Percentiles rank a stretch among this genome's conserved stretches.
Conservation (phyloP, 2,888 invertebrate genomes). For the Pachycephus smyrnensis region DNA sequence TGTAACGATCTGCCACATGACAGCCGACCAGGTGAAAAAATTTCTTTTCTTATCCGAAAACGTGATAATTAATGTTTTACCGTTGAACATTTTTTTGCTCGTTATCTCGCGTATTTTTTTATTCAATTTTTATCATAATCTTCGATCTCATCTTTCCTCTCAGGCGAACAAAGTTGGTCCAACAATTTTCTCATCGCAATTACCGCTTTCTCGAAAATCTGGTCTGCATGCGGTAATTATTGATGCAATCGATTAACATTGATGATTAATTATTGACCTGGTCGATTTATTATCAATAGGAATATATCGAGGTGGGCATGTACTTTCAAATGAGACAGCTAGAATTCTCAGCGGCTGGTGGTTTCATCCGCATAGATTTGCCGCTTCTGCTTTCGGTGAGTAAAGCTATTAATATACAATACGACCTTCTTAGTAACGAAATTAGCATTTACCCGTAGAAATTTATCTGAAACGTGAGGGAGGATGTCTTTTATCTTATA, state of each 20-base stretch:
- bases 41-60: conserved; percentile 18
- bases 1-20: conserved; percentile 39
- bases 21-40: conserved; percentile 36
- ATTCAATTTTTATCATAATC: no score
- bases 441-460: not conserved
- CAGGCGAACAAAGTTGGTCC: not conserved
- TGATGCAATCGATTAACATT: no score
- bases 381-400: conserved; percentile 46
- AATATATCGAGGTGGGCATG: conserved; percentile 41
- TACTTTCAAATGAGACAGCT: conserved; percentile 43
- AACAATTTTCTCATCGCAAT: not conserved
- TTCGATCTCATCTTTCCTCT: not conserved
- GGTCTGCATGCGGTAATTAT: not conserved
- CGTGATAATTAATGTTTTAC: not conserved
- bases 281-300: conserved; percentile 32
- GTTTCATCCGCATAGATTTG: conserved; percentile 43
- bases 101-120: no score
- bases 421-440: not conserved
- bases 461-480: not conserved
- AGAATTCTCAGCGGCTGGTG: conserved; percentile 36
- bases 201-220: not conserved
- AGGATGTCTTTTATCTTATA: not conserved
- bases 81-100: no score
- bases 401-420: not conserved
- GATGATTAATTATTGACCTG: no score